Percentiles rank a stretch among this genome's conserved stretches.
Conservation (phyloP, 2,113 vertebrate genomes). For the human region GRCh38 chr2:59426501-59427000, state of each 20-base stretch:
- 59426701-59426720: constrained; percentile 12
- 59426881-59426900: not conserved
- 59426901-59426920: not conserved
- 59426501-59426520: not conserved
- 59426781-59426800: not conserved
- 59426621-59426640: not conserved
- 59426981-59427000: not conserved
- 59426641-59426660: constrained; percentile 38
- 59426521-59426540: not conserved
- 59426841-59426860: not conserved
- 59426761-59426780: not conserved
- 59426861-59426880: not conserved
- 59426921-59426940: not conserved
- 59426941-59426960: not conserved
- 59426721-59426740: constrained; percentile 2
- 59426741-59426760: not conserved
- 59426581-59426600: constrained; percentile 7
- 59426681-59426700: not conserved
- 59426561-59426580: not conserved
- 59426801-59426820: not conserved
- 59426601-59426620: not conserved
- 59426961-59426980: not conserved
- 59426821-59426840: not conserved
- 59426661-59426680: constrained; percentile 27
- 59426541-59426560: not conserved